Conservation (phyloP, 2,797 vertebrate genomes). For the Arrhamphus sclerolepis region DNA sequence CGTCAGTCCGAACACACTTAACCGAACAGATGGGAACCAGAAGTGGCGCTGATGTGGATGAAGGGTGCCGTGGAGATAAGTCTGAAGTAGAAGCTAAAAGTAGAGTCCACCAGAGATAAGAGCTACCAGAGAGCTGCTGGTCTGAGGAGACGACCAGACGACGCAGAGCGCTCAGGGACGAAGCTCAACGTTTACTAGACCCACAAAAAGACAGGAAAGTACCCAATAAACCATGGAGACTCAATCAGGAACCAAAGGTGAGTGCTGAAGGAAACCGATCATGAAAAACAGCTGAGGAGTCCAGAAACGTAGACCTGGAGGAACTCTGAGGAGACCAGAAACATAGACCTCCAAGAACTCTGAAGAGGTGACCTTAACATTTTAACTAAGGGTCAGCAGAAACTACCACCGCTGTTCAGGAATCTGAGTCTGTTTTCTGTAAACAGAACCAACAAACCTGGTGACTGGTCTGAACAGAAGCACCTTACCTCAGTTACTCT, state of each 20-base stretch:
- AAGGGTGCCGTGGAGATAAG: conserved; percentile 59
- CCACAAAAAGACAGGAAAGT: neutral
- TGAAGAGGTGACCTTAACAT: conserved; percentile 32
- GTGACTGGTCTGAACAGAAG: no score
- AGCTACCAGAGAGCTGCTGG: conserved; percentile 6
- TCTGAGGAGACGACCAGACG: neutral
- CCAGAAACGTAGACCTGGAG: no score
- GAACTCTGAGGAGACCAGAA: neutral
- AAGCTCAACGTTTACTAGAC: neutral
- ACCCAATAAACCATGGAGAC: neutral
- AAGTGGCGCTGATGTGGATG: conserved; percentile 21
- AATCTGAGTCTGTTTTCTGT: no score
- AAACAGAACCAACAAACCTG: no score
- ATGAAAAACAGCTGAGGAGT: neutral
- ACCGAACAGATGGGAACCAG: conserved; percentile 13
- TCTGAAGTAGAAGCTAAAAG: conserved; percentile 68
- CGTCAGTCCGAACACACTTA: conserved; percentile 9
- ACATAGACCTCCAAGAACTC: neutral
- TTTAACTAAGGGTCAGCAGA: neutral
- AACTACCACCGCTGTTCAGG: no score
- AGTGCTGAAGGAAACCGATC: conserved; percentile 11
- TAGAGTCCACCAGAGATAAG: conserved; percentile 60
- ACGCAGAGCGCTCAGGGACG: neutral
- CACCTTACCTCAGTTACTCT: no score
- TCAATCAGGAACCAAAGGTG: conserved; percentile 25